Conservation (phyloP, 2,113 vertebrate genomes). For the Drymodes brunneopygia region DNA sequence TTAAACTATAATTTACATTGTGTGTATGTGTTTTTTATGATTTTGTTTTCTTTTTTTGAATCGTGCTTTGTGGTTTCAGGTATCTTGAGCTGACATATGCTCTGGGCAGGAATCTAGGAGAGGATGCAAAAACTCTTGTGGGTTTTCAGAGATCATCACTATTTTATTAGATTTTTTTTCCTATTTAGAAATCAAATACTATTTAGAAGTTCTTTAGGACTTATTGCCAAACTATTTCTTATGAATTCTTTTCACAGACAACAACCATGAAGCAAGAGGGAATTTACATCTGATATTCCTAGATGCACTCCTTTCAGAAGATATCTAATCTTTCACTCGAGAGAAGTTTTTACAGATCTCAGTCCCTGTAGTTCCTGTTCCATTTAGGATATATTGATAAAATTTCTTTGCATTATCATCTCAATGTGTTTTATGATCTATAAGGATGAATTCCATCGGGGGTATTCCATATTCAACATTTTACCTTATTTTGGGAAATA, state of each 20-base stretch:
- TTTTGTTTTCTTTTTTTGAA: not conserved
- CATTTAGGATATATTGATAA: conserved; percentile 14
- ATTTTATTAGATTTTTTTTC: not conserved
- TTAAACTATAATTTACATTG: not conserved
- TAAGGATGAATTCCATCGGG: not conserved
- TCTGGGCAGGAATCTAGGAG: not conserved
- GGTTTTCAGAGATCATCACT: not conserved
- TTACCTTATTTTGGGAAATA: not conserved
- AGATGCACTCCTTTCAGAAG: not conserved
- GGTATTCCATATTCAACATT: not conserved
- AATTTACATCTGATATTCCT: not conserved
- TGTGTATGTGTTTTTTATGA: not conserved
- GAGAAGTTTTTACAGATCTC: not conserved
- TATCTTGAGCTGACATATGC: not conserved
- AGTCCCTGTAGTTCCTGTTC: not conserved
- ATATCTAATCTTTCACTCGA: not conserved
- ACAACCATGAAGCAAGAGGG: not conserved
- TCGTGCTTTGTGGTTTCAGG: not conserved
- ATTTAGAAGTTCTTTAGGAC: not conserved
- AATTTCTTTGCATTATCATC: conserved; percentile 7
- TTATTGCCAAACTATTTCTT: not conserved
- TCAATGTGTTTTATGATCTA: conserved; percentile 7
- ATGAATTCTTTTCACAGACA: not conserved
- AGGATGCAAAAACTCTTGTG: not conserved
- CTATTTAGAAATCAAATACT: not conserved